Evolutionary conservation across 2,113 vertebrate species (phyloP).

Genomic region (Formicarius rufipectus): DNA sequence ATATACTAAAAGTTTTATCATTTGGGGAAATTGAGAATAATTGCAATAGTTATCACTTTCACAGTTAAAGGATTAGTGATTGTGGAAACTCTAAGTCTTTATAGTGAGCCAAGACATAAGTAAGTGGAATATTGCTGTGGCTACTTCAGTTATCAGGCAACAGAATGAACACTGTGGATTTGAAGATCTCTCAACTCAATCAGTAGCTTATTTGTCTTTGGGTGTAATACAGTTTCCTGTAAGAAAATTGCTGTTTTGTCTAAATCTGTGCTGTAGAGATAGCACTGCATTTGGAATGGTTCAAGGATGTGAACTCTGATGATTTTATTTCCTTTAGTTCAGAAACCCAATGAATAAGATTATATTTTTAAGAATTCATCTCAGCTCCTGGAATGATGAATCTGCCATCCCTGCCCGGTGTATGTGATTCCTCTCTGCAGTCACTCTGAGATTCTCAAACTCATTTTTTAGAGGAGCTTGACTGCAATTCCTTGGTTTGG

Average conservation of each 20-base stretch:
- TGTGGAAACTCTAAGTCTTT: background rate
- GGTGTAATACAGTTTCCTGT: background rate
- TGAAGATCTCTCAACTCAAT: background rate
- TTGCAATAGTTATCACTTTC: background rate
- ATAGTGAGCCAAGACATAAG: background rate
- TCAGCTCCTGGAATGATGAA: background rate
- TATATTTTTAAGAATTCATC: background rate
- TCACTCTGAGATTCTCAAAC: background rate
- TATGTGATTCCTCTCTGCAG: background rate
- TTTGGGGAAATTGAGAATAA: background rate
- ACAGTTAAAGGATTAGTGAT: background rate
- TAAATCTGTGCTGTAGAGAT: background rate
- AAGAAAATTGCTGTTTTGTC: background rate
- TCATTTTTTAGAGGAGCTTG: background rate
- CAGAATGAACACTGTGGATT: background rate
- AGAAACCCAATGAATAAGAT: background rate
- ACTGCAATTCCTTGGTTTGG: conserved; percentile 7
- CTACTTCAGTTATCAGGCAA: background rate
- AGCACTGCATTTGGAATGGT: background rate
- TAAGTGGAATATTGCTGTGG: background rate
- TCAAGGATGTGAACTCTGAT: background rate
- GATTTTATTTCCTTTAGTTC: background rate
- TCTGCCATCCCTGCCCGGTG: background rate
- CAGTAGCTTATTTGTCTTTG: background rate
- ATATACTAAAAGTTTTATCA: background rate